phyloP scores from a whole-genome alignment of 2,888 invertebrate genomes.

The Thecocarcelia acutangulata region DNA sequence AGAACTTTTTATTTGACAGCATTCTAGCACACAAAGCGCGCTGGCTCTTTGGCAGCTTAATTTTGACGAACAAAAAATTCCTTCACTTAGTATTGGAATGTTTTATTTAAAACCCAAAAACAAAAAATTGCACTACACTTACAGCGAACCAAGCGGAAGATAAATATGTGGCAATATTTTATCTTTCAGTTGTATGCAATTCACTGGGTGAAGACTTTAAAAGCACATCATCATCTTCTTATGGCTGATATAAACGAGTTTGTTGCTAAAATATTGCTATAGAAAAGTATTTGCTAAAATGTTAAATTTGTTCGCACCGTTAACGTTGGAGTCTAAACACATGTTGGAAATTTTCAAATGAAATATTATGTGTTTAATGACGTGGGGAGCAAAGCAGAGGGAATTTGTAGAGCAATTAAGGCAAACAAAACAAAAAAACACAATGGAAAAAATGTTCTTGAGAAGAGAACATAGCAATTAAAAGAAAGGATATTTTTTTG shows the following conservation, averaged over 20 bases:
- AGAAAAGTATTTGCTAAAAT: conserved; percentile 43
- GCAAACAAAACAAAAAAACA: no score
- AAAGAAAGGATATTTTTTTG: no score
- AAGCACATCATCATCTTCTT: conserved; percentile 27
- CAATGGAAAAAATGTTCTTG: no score
- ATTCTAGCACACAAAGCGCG: conserved; percentile 20
- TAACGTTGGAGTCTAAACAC: conserved; percentile 21
- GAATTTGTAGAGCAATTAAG: no score
- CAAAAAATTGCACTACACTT: conserved; percentile 12
- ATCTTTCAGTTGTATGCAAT: conserved; percentile 7
- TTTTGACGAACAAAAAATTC: neutral
- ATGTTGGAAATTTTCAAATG: conserved; percentile 14
- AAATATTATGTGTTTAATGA: neutral
- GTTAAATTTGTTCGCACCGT: conserved; percentile 47
- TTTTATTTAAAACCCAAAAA: conserved; percentile 8
- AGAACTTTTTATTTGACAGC: neutral
- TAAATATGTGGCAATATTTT: conserved; percentile 64
- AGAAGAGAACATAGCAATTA: no score
- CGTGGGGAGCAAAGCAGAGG: neutral
- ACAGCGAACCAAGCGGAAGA: conserved; percentile 37
- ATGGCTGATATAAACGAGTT: conserved; percentile 11
- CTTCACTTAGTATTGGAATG: conserved; percentile 30
- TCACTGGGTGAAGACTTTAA: conserved; percentile 20
- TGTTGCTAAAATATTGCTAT: conserved; percentile 17
- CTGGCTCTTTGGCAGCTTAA: conserved; percentile 4